A percentile compares a stretch with the other conserved stretches of the same genome.
Conservation (phyloP, 2,888 invertebrate genomes). For the Agrotis puta region DNA sequence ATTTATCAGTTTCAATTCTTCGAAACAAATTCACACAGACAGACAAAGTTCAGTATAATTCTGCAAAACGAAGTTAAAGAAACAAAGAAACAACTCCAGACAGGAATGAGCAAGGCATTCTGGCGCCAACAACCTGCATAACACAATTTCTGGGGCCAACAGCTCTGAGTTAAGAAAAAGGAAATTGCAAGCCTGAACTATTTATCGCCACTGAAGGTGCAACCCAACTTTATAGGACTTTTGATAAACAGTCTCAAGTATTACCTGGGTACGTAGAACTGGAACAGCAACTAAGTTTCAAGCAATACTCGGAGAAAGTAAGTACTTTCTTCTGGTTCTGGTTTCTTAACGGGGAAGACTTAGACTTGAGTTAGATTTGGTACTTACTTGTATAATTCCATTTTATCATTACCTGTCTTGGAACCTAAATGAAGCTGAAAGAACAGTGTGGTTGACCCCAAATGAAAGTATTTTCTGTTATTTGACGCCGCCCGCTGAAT, state of each 20-base stretch:
- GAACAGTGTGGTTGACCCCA: too few relatives aligned
- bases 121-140: conserved; percentile 56
- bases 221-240: conserved; percentile 49
- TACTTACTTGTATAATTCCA: not conserved
- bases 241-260: conserved; percentile 58
- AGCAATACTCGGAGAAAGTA: conserved; percentile 43
- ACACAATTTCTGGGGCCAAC: conserved; percentile 62
- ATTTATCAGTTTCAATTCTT: conserved; percentile 15
- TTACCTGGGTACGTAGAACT: conserved; percentile 22
- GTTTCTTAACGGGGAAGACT: not conserved
- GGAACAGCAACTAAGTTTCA: conserved; percentile 35
- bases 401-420: not conserved
- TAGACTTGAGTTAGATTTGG: too few relatives aligned
- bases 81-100: conserved; percentile 53
- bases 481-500: too few relatives aligned
- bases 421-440: too few relatives aligned
- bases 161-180: conserved; percentile 60
- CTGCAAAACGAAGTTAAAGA: conserved; percentile 33
- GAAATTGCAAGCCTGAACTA: conserved; percentile 64
- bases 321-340: too few relatives aligned
- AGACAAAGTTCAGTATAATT: conserved; percentile 26
- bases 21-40: conserved; percentile 31
- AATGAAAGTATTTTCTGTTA: too few relatives aligned
- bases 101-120: conserved; percentile 48
- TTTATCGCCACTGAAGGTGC: conserved; percentile 60